Percentiles rank a stretch among this genome's conserved stretches.
phyloP scores from a whole-genome alignment of 2,113 vertebrate species.

The Pampusana beccarii region DNA sequence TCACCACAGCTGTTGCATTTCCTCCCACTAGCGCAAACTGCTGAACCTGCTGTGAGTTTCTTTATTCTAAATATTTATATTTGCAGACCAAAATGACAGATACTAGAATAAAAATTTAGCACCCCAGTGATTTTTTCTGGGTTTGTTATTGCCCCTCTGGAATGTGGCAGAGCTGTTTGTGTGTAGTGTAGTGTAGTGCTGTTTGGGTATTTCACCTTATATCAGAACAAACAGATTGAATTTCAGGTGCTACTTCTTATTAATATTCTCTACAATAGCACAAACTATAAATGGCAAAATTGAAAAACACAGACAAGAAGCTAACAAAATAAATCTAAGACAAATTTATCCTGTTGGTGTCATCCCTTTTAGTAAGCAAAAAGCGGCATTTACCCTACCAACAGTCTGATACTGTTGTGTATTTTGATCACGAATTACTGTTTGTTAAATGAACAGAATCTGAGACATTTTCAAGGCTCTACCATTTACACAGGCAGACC shows the following conservation, averaged over 20 bases:
- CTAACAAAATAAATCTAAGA: not conserved
- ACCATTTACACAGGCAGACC: not conserved
- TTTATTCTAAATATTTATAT: constrained; percentile 53
- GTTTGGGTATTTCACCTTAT: not conserved
- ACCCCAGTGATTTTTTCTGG: not conserved
- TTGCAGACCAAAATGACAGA: constrained; percentile 39
- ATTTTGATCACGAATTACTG: not conserved
- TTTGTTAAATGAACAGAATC: not conserved
- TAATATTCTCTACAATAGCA: not conserved
- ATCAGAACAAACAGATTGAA: not conserved
- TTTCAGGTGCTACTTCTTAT: constrained; percentile 7
- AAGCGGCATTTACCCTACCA: not conserved
- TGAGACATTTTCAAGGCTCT: not conserved
- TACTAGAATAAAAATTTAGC: constrained; percentile 26
- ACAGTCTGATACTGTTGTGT: not conserved
- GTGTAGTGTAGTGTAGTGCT: not conserved
- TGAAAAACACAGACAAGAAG: not conserved
- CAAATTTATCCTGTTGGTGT: not conserved
- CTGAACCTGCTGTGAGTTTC: not conserved
- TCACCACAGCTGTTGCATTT: not conserved
- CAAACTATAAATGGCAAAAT: not conserved
- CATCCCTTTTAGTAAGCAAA: not conserved
- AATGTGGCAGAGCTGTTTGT: not conserved
- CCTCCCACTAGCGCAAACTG: constrained; percentile 11
- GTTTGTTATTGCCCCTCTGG: not conserved